Evolutionary conservation across 2,888 invertebrate species (phyloP), one percentile per base, ranked within the genome.

Genomic region (Mellilla xanthometata): DNA sequence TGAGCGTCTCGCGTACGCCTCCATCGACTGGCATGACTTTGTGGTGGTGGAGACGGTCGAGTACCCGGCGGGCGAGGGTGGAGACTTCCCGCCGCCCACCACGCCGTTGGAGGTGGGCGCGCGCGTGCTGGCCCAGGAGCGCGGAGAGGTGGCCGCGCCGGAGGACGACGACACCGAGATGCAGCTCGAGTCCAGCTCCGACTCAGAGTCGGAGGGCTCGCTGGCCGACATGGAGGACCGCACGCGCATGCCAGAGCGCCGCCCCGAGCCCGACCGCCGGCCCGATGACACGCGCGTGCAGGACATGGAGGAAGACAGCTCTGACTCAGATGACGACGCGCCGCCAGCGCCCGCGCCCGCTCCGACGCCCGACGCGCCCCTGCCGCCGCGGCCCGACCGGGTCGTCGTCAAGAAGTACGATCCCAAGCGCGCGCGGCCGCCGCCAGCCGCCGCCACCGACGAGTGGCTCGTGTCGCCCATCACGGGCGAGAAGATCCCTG

Each of bases 21-120:
- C 97, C 69, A 99, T 99, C 54, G 99, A 99, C 77, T 99, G 99
- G 99, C 99, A 99, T 76, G 99, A 99, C 81, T 99, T 99, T 81
- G 99, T 99, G 0, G 99, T 99, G 0, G 99, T 99, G 0, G 99
- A 99, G 87, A 99, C 99, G 0, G 99, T 99, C 0, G 99, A 99
- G 81, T 99, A 99, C 78, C 98, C 98, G 61, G 96, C 97, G 0
- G 97, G 96, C 64, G 99, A 99, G 84, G 94, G 95, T 7, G 97
- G 98, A 0, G 97, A 98, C 73, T 97, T 99, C 70, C 99, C 99
- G 0, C 97, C 99, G 2, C 99, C 99, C 0, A 99, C 99, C 0
- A 99, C 97, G 3, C 98, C 99, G 0, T 95, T 97, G 54, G 98
- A 99, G 83, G 99, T 99, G 0, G 99, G 99, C 1, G 97, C 98